Evolutionary conservation across 2,797 vertebrate species (phyloP).

Genomic region (Falco columbarius): DNA sequence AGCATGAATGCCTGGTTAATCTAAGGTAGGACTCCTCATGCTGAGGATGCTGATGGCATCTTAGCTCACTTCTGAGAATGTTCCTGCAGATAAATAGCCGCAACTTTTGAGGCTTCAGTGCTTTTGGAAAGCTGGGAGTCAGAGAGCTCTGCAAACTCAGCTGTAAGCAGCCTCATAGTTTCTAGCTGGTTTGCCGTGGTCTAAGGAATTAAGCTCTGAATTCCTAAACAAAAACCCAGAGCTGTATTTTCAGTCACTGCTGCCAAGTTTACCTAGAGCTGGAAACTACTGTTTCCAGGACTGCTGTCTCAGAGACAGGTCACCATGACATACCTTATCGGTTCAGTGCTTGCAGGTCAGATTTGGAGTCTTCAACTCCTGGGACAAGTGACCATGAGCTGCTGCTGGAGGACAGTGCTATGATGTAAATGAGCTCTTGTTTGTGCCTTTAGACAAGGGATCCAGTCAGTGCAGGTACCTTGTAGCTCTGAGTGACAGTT

Average conservation of each 20-base stretch:
- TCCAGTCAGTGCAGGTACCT: neutral
- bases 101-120: neutral
- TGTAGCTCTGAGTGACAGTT: neutral
- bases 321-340: neutral
- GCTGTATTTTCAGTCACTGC: neutral
- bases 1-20: neutral
- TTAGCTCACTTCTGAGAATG: neutral
- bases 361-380: neutral
- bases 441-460: neutral
- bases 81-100: neutral
- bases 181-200: neutral
- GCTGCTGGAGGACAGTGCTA: neutral
- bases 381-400: neutral
- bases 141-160: neutral
- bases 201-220: neutral
- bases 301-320: neutral
- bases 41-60: neutral
- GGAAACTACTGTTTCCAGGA: neutral
- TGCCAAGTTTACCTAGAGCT: neutral
- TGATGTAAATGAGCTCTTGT: neutral
- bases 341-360: neutral
- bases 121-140: neutral
- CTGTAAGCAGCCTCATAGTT: neutral
- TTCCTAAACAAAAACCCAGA: neutral
- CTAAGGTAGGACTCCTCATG: neutral